Evolutionary conservation across 2,113 vertebrate species (phyloP).

Genomic region (Promerops cafer): DNA sequence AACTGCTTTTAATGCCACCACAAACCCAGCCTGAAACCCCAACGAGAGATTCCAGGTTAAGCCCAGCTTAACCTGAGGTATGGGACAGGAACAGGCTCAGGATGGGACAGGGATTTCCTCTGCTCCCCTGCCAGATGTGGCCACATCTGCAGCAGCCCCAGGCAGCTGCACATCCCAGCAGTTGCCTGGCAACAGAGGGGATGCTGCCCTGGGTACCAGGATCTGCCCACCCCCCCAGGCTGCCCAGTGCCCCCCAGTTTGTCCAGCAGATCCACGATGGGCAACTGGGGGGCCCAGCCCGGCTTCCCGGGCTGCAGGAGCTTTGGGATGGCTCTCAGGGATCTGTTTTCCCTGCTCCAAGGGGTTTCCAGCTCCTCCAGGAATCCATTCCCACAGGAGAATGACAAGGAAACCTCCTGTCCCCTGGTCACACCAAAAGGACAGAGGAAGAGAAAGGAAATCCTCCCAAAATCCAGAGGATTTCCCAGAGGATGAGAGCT

Average conservation of each 20-base stretch:
- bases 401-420: neutral
- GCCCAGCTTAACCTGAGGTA: rapidly evolving
- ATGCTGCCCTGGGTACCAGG: slow-evolving; percentile 3
- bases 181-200: slow-evolving; percentile 64
- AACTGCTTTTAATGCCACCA: rapidly evolving
- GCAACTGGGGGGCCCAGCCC: neutral
- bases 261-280: neutral
- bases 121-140: slow-evolving; percentile 26
- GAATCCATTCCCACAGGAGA: neutral
- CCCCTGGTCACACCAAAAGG: neutral
- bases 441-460: neutral
- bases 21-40: neutral
- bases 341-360: neutral
- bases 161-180: neutral
- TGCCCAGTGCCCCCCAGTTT: neutral
- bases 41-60: neutral
- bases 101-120: neutral
- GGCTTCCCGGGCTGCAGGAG: neutral
- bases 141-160: slow-evolving; percentile 5
- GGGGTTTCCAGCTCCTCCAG: neutral
- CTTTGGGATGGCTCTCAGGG: rapidly evolving
- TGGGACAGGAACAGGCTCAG: rapidly evolving
- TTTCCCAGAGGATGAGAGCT: neutral
- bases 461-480: no score
- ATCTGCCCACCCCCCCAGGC: no score